A percentile compares a stretch with the other conserved stretches of the same genome.
These are phyloP conservation scores for Bembecia ichneumoniformis DNA, from an alignment of 2,888 invertebrate genomes.

Conservation along the genomic window DNA sequence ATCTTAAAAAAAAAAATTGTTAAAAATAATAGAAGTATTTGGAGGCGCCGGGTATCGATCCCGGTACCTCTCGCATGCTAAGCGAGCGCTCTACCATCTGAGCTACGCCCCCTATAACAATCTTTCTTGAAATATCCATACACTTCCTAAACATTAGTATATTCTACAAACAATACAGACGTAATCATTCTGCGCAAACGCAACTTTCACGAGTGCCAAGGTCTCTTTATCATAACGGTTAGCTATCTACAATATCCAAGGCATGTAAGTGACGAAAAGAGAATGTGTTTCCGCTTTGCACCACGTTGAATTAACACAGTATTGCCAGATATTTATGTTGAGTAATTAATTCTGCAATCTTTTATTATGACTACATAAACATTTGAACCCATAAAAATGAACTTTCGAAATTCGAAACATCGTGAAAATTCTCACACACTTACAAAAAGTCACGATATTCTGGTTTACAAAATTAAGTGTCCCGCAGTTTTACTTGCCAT, in stretches of 20 bases:
- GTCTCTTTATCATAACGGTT: conserved; percentile 14
- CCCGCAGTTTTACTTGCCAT: too few relatives aligned
- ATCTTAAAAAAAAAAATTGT: not conserved
- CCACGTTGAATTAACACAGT: too few relatives aligned
- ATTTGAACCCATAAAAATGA: too few relatives aligned
- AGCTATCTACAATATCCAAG: conserved; percentile 1
- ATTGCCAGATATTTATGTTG: too few relatives aligned
- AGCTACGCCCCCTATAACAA: conserved; percentile 59
- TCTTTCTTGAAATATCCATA: not conserved
- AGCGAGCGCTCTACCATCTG: conserved; percentile 74
- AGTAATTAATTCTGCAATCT: too few relatives aligned
- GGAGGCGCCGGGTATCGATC: conserved; percentile 72
- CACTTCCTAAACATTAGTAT: not conserved
- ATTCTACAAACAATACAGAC: not conserved
- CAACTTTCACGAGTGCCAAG: conserved; percentile 15
- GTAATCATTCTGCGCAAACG: conserved; percentile 6
- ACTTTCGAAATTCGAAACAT: too few relatives aligned
- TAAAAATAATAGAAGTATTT: conserved; percentile 17
- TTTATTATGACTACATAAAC: too few relatives aligned
- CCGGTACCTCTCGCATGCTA: conserved; percentile 72
- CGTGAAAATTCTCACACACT: too few relatives aligned
- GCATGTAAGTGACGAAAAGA: not conserved
- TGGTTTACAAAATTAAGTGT: too few relatives aligned
- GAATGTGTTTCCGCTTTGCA: not conserved
- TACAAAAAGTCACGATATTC: too few relatives aligned